Percentiles rank a stretch among this genome's conserved stretches.
Evolutionary conservation across 2,113 vertebrate species (phyloP).

Genomic region (Litocranius walleri): DNA sequence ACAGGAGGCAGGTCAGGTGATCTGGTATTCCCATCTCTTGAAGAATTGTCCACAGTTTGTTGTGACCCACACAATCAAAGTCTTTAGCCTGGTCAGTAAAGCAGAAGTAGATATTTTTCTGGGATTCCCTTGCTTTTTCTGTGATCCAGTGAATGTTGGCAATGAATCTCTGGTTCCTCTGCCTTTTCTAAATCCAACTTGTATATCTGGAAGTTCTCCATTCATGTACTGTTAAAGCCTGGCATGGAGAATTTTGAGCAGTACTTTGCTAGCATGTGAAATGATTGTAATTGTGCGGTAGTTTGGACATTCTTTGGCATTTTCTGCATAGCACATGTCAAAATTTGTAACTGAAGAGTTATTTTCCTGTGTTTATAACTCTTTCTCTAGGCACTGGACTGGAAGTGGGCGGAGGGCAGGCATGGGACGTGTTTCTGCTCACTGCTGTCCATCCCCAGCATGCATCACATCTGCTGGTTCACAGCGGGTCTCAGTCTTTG

Average conservation of each 20-base stretch:
- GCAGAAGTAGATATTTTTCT: background rate
- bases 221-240: background rate
- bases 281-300: background rate
- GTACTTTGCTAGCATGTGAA: background rate
- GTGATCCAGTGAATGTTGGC: background rate
- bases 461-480: accelerated
- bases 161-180: background rate
- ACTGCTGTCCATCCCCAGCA: background rate
- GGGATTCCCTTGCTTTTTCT: background rate
- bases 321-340: accelerated
- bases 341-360: background rate
- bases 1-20: background rate
- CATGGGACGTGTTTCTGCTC: accelerated
- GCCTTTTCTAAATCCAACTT: background rate
- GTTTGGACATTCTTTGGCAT: background rate
- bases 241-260: background rate
- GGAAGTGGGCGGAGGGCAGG: background rate
- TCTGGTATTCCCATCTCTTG: background rate
- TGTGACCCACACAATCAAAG: background rate
- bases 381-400: accelerated
- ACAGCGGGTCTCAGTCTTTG: accelerated
- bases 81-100: background rate
- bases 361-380: background rate
- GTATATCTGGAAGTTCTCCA: background rate
- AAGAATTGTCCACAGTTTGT: background rate